Conservation (phyloP, 2,113 vertebrate genomes). For the Neolamprologus hecqui region DNA sequence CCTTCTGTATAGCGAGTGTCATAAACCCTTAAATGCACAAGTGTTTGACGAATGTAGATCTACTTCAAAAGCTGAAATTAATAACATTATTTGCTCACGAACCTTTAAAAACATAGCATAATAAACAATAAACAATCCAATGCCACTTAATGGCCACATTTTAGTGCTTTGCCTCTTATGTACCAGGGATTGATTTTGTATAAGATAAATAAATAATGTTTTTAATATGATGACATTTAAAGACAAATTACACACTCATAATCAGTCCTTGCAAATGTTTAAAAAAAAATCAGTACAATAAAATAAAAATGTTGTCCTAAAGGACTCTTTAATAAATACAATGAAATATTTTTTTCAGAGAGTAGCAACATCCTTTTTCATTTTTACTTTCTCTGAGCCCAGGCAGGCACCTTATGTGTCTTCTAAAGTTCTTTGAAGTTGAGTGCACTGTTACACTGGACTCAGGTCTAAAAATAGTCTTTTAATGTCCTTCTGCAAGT, state of each 20-base stretch:
- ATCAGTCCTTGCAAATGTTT: neutral
- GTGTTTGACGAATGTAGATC: neutral
- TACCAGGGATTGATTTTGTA: neutral
- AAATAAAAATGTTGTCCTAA: neutral
- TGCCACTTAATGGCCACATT: rapidly evolving
- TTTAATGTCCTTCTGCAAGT: neutral
- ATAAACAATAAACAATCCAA: neutral
- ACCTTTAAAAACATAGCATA: neutral
- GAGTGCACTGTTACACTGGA: neutral
- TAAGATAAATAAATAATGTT: neutral
- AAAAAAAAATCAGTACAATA: neutral
- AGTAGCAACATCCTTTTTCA: neutral
- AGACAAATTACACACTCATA: neutral
- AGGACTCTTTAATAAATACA: neutral
- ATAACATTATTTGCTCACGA: neutral
- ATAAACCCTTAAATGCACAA: neutral
- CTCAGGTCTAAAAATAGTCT: neutral
- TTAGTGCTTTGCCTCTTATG: neutral
- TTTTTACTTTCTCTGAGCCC: neutral
- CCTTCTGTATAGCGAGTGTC: neutral
- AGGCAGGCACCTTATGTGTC: neutral
- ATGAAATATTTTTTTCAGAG: neutral
- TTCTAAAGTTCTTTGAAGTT: neutral
- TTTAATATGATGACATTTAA: neutral
- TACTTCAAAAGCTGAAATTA: neutral